A percentile compares a stretch with the other conserved stretches of the same genome.
These are phyloP conservation scores for Nineta flava DNA, from an alignment of 2,888 invertebrate genomes.

Conservation along the genomic window DNA sequence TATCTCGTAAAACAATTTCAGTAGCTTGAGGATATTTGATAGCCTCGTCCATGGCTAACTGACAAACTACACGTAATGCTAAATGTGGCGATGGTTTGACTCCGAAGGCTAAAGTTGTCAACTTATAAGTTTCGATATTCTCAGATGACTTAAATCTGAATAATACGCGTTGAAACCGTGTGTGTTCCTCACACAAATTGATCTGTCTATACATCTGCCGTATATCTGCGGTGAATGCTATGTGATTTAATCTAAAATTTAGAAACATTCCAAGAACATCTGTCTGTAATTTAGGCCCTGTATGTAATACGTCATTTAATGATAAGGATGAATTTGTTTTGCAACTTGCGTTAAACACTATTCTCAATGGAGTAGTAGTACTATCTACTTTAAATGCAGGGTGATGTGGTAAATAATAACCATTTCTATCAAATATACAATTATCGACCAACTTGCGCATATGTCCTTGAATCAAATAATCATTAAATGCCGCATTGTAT, in stretches of 20 bases:
- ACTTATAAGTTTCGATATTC: slow-evolving; percentile 1
- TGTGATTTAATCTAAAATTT: slow-evolving; percentile 7
- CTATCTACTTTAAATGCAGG: neutral
- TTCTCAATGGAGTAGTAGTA: slow-evolving; percentile 1
- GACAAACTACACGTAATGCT: slow-evolving; percentile 7
- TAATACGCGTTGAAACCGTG: slow-evolving; percentile 7
- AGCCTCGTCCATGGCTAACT: slow-evolving; percentile 8
- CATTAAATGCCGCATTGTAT: slow-evolving; percentile 1
- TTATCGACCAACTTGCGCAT: neutral
- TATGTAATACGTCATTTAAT: slow-evolving; percentile 7
- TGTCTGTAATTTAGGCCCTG: slow-evolving; percentile 9
- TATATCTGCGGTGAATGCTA: slow-evolving; percentile 10
- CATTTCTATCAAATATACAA: neutral
- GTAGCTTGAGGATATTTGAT: slow-evolving; percentile 4
- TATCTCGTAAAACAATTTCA: neutral
- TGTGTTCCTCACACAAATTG: slow-evolving; percentile 1
- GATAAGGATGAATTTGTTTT: neutral
- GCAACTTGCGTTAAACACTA: no score
- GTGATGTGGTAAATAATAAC: slow-evolving; percentile 8
- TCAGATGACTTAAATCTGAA: slow-evolving; percentile 3
- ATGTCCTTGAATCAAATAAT: neutral
- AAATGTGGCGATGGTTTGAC: slow-evolving; percentile 8
- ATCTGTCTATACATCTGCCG: slow-evolving; percentile 10
- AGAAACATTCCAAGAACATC: slow-evolving; percentile 8
- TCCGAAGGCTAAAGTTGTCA: slow-evolving; percentile 8